These are phyloP conservation scores for Myotis findleyi DNA, from an alignment of 2,797 vertebrate species.

Conservation along the genomic window DNA sequence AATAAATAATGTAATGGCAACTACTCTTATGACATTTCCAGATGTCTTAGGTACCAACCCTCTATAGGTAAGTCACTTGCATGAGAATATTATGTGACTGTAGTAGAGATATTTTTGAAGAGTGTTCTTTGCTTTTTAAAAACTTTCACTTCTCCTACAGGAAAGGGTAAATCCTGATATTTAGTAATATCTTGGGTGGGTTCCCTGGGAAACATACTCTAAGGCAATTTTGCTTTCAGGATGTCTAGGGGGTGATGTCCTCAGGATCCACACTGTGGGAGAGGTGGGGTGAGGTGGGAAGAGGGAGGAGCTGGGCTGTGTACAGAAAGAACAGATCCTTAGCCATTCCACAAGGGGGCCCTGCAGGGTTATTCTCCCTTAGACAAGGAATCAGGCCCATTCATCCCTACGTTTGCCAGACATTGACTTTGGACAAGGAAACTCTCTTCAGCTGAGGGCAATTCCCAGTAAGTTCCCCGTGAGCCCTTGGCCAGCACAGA, in stretches of 20 bases:
- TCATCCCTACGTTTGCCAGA: not conserved
- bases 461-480: not conserved
- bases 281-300: not conserved
- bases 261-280: not conserved
- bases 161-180: not conserved
- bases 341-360: fast-evolving
- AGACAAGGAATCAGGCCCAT: not conserved
- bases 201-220: not conserved
- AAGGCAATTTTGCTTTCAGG: not conserved
- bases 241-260: not conserved
- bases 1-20: not conserved
- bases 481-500: not conserved
- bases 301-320: no score
- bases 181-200: not conserved
- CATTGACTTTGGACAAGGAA: not conserved
- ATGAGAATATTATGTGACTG: not conserved
- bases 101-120: not conserved
- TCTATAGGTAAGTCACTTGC: not conserved
- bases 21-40: not conserved
- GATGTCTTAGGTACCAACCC: not conserved
- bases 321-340: not conserved
- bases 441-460: not conserved
- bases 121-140: not conserved
- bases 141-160: not conserved
- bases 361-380: not conserved